phyloP scores from a whole-genome alignment of 2,888 invertebrate species.

The Leptopilina syphax region DNA sequence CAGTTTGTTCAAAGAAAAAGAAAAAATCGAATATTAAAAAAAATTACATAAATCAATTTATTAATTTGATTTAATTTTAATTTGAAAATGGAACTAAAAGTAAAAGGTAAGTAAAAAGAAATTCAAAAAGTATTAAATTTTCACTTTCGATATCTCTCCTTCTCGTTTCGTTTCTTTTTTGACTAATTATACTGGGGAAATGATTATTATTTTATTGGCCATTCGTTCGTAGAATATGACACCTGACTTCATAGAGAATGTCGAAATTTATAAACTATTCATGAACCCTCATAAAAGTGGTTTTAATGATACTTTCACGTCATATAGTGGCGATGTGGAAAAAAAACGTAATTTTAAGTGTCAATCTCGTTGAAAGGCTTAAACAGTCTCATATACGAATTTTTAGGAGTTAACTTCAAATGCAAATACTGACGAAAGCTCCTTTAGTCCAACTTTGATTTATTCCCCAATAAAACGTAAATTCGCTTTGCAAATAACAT shows the following conservation, averaged over 20 bases:
- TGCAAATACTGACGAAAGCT: slow-evolving; percentile 6
- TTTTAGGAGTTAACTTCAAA: neutral
- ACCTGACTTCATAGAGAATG: slow-evolving; percentile 7
- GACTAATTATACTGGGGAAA: neutral
- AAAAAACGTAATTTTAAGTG: slow-evolving; percentile 6
- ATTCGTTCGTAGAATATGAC: slow-evolving; percentile 15
- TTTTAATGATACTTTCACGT: slow-evolving; percentile 25
- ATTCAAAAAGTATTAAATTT: too few species aligned
- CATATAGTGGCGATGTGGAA: neutral
- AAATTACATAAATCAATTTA: neutral
- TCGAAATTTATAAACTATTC: slow-evolving; percentile 21
- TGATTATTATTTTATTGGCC: slow-evolving; percentile 20
- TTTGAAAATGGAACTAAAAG: too few species aligned
- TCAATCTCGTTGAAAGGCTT: slow-evolving; percentile 12
- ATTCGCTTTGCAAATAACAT: neutral
- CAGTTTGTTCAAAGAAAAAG: neutral
- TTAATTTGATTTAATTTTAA: too few species aligned
- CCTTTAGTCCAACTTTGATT: neutral
- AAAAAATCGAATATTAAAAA: neutral
- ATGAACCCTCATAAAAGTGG: neutral
- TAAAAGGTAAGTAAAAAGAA: too few species aligned
- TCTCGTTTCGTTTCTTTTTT: neutral
- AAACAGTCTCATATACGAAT: neutral
- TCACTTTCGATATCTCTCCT: neutral
- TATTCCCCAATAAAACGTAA: neutral